phyloP scores from a whole-genome alignment of 2,797 vertebrate species.

The Scleropages formosus region DNA sequence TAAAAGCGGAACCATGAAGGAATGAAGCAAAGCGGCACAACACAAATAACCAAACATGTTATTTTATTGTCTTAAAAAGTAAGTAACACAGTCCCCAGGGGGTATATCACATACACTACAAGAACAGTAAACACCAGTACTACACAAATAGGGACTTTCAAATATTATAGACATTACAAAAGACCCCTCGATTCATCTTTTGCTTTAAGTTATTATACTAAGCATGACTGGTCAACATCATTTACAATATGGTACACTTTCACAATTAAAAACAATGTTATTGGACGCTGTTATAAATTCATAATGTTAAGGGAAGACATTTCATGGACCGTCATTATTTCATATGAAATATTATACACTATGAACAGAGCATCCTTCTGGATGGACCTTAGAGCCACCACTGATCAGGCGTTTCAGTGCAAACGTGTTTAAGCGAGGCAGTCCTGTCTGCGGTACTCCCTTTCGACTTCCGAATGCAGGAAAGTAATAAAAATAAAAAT shows the following conservation, averaged over 20 bases:
- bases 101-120: conserved; percentile 95
- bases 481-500: conserved; percentile 60
- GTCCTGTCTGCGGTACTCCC: conserved; percentile 83
- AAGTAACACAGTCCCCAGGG: conserved; percentile 97
- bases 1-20: conserved; percentile 53
- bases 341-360: conserved; percentile 89
- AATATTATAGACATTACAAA: conserved; percentile 93
- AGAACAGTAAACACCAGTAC: conserved; percentile 94
- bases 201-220: conserved; percentile 95
- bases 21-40: neutral
- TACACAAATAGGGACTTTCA: conserved; percentile 93
- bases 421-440: conserved; percentile 89
- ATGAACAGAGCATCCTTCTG: conserved; percentile 88
- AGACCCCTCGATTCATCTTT: conserved; percentile 83
- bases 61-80: conserved; percentile 99
- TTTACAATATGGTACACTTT: conserved; percentile 96
- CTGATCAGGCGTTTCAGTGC: conserved; percentile 87
- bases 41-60: conserved; percentile 89
- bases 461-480: conserved; percentile 63
- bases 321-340: conserved; percentile 92
- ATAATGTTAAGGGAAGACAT: conserved; percentile 96
- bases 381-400: conserved; percentile 86
- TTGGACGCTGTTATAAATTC: conserved; percentile 94
- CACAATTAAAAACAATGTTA: conserved; percentile 95
- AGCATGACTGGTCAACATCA: conserved; percentile 97